phyloP scores from a whole-genome alignment of 2,888 invertebrate species.

The Epistrophella euchroma region DNA sequence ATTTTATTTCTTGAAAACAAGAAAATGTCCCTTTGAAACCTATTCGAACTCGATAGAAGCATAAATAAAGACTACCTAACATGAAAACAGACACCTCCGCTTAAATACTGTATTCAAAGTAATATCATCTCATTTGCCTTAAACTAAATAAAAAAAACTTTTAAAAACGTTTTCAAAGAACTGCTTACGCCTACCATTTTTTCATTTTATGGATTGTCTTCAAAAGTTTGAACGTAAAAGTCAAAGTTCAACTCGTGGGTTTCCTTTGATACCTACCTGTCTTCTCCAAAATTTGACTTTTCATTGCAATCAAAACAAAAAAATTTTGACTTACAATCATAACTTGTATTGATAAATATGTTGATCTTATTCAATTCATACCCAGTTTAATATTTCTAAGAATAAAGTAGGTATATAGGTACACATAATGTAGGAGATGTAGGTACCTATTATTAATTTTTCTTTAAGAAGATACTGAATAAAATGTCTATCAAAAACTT shows the following conservation, averaged over 20 bases:
- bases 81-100: background rate
- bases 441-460: background rate
- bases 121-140: background rate
- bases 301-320: background rate
- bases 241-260: constrained; percentile 1
- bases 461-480: background rate
- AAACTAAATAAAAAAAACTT: no score
- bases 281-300: background rate
- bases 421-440: no score
- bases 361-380: background rate
- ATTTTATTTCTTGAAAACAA: no score
- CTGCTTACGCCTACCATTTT: background rate
- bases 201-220: background rate
- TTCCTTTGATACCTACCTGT: background rate
- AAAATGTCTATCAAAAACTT: background rate
- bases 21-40: no score
- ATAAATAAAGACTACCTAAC: no score
- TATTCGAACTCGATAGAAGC: no score
- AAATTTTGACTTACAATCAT: background rate
- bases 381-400: background rate
- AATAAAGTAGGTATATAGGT: no score
- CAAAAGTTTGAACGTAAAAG: background rate
- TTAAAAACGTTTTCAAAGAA: background rate
- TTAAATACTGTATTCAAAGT: no score
- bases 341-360: background rate